These are phyloP conservation scores for Drosophila paulistorum DNA, from an alignment of 1,140 invertebrate genomes.

Conservation along the genomic window DNA sequence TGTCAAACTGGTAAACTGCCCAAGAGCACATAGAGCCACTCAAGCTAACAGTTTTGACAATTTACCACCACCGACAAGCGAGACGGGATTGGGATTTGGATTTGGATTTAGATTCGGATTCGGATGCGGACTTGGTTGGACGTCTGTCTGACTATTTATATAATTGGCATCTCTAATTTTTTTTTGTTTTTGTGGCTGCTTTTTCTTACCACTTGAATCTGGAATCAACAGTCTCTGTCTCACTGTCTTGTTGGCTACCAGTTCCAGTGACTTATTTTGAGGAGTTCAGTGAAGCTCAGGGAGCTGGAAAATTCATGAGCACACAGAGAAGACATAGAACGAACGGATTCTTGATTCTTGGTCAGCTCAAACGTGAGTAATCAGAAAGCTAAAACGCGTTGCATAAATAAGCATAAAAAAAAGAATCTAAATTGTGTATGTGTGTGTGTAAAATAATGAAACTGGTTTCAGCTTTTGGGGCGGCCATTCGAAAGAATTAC, in stretches of 20 bases:
- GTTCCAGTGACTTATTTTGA: slow-evolving; percentile 63
- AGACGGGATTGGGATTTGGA: slow-evolving; percentile 12
- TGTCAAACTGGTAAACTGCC: slow-evolving; percentile 74
- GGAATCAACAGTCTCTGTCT: neutral
- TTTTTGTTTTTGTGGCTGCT: slow-evolving; percentile 20
- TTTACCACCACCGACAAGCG: slow-evolving; percentile 65
- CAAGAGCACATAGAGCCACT: slow-evolving; percentile 48
- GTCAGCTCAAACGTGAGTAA: slow-evolving; percentile 76
- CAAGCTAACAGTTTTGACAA: slow-evolving; percentile 69
- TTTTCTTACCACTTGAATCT: slow-evolving; percentile 23
- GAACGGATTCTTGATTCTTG: slow-evolving; percentile 52
- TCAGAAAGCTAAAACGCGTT: slow-evolving; percentile 74
- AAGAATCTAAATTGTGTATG: slow-evolving; percentile 26
- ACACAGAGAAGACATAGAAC: neutral
- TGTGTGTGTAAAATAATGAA: slow-evolving; percentile 62
- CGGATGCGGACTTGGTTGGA: slow-evolving; percentile 37
- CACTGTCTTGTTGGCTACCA: slow-evolving; percentile 29
- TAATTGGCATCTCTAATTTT: slow-evolving; percentile 81
- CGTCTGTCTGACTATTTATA: slow-evolving; percentile 71
- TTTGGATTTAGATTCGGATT: slow-evolving; percentile 23
- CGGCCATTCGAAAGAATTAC: slow-evolving; percentile 62
- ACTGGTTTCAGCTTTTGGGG: slow-evolving; percentile 69
- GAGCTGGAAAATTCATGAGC: slow-evolving; percentile 68
- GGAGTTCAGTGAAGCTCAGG: slow-evolving; percentile 32
- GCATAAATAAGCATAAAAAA: slow-evolving; percentile 62